These are phyloP conservation scores for Andrena flavipes DNA, from an alignment of 2,888 invertebrate species.

Conservation along the genomic window DNA sequence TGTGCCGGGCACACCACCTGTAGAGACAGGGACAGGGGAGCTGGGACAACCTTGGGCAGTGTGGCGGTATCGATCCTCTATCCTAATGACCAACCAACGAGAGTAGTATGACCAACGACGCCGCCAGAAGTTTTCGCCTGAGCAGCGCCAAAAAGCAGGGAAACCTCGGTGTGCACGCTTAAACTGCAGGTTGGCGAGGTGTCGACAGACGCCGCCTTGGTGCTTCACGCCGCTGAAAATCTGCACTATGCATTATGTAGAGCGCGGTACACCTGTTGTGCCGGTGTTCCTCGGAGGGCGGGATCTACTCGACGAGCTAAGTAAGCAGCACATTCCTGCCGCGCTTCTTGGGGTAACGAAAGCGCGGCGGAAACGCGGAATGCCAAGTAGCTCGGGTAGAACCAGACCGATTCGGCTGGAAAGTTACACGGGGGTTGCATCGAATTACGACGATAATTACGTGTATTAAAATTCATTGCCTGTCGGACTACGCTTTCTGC, in stretches of 20 bases:
- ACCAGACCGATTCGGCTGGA: conserved; percentile 56
- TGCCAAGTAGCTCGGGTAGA: conserved; percentile 56
- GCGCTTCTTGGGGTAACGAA: conserved; percentile 61
- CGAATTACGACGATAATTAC: conserved; percentile 55
- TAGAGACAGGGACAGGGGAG: no score
- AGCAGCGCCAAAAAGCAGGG: neutral
- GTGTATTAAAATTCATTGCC: conserved; percentile 59
- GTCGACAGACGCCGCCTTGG: neutral
- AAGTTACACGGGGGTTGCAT: conserved; percentile 50
- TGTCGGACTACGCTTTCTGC: conserved; percentile 45
- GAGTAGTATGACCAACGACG: no score
- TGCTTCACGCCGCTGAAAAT: conserved; percentile 43
- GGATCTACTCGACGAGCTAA: conserved; percentile 51
- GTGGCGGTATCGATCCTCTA: no score
- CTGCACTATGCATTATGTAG: conserved; percentile 52
- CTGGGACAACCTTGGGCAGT: no score
- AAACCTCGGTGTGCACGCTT: neutral
- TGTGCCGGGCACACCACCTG: no score
- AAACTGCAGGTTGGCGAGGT: neutral
- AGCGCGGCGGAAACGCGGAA: conserved; percentile 56
- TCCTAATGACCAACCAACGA: no score
- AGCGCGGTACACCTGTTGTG: conserved; percentile 60
- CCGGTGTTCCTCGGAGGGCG: conserved; percentile 56
- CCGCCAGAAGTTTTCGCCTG: neutral
- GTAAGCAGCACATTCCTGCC: conserved; percentile 59